Conservation (phyloP, 2,888 invertebrate genomes). For the Saturnia japonica region DNA sequence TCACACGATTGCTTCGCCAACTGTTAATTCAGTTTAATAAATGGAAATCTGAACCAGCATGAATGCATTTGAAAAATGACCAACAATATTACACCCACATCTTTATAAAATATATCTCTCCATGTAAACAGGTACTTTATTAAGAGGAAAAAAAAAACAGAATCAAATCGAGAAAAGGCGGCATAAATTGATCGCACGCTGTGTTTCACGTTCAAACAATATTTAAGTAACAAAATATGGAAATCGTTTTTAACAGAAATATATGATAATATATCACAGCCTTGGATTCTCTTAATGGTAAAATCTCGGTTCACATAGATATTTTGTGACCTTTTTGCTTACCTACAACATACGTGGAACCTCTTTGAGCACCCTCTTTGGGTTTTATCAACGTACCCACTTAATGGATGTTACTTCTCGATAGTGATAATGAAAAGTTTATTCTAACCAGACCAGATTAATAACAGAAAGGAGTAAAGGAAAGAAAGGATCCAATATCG, state of each 20-base stretch:
- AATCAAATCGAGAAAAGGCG: conserved; percentile 39
- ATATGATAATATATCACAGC: neutral
- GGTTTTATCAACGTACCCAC: too few relatives aligned
- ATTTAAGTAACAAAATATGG: conserved; percentile 4
- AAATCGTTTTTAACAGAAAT: neutral
- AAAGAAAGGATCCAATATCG: too few relatives aligned
- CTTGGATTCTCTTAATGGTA: conserved; percentile 1
- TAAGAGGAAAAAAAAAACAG: conserved; percentile 37
- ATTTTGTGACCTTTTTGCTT: neutral
- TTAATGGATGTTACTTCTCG: too few relatives aligned
- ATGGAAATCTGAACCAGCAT: conserved; percentile 27
- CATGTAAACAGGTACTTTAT: conserved; percentile 25
- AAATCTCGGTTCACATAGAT: neutral
- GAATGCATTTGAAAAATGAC: conserved; percentile 41
- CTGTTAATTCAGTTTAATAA: conserved; percentile 37
- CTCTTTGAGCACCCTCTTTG: neutral
- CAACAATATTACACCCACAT: conserved; percentile 46
- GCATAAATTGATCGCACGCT: conserved; percentile 46
- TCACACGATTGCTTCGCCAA: conserved; percentile 17
- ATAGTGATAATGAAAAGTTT: too few relatives aligned
- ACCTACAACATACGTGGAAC: neutral
- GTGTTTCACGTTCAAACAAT: conserved; percentile 26
- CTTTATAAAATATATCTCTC: conserved; percentile 39
- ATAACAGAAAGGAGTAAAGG: too few relatives aligned
- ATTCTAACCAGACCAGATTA: too few relatives aligned